Evolutionary conservation across 2,888 invertebrate species (phyloP).

Genomic region (Portevinia maculata): DNA sequence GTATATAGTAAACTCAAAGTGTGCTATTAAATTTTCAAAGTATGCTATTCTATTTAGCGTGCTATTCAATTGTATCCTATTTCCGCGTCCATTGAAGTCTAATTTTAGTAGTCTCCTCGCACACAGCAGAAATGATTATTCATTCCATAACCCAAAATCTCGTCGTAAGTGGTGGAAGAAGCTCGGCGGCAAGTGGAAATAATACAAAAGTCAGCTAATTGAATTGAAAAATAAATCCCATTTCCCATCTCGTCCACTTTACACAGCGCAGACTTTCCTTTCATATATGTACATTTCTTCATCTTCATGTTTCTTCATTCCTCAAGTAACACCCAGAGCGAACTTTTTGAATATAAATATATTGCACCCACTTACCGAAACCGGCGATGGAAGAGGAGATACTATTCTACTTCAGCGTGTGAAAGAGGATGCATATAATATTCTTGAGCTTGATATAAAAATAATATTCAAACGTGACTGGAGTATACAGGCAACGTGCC

Average conservation of each 20-base stretch:
- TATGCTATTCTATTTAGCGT: not conserved
- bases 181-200: constrained; percentile 21
- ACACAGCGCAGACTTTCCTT: no score
- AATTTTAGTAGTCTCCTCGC: constrained; percentile 7
- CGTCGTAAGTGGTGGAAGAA: constrained; percentile 3
- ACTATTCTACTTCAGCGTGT: not conserved
- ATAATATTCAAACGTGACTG: constrained; percentile 67
- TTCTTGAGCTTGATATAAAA: constrained; percentile 37
- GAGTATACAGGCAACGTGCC: constrained; percentile 58
- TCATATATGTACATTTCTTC: not conserved
- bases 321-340: constrained; percentile 22
- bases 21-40: no score
- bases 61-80: constrained; percentile 9
- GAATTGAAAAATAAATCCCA: constrained; percentile 59
- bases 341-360: constrained; percentile 15
- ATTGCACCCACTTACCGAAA: constrained; percentile 45
- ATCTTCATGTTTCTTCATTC: not conserved
- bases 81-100: constrained; percentile 14
- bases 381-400: constrained; percentile 34
- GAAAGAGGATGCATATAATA: constrained; percentile 7
- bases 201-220: constrained; percentile 61
- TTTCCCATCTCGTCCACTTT: not conserved
- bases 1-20: no score
- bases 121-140: constrained; percentile 11
- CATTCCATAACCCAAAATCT: constrained; percentile 32